Base-by-base conservation (phyloP, 2,113 vertebrate genomes). In the Bufo bufo region DNA sequence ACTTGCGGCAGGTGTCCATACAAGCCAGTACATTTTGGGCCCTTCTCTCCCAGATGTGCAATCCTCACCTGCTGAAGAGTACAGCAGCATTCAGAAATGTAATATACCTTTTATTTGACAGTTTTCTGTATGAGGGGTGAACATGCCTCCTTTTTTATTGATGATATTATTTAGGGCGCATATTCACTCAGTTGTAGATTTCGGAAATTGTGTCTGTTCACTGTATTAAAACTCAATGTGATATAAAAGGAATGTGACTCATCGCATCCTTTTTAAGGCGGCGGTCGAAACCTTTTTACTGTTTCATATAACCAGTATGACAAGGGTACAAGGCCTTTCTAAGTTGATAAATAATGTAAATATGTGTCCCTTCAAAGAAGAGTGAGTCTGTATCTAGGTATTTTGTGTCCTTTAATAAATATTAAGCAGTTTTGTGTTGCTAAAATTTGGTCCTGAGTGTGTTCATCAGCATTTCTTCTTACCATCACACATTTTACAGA, bases 321-420 rank as follows among this genome's bases (percentile, higher is more conserved):
- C 90, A 91, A 94, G 93, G 92, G 91, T 92, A 94, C 90, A 92
- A 91, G 93, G 92, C 92, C 91, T 93, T 93, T 94, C 91, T 94
- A 94, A 93, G 90, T 94, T 94, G 93, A 90, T 93, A 94, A 94
- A 93, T 93, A 95, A 92, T 95, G 93, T 94, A 95, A 95, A 95
- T 95, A 94, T 91, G 91, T 94, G 92, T 94, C 93, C 94, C 94
- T 92, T 93, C 91, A 92, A 93, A 88, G 71, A 88, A 95, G 91
- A 92, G 91, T 93, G 92, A 93, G 92, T 93, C 94, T 94, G 94
- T 92, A 94, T 92, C 93, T 93, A 93, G 93, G 91, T 94, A 94
- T 94, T 94, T 94, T 95, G 94, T 95, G 94, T 94, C 94, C 93
- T 94, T 94, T 93, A 95, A 93, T 94, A 95, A 94, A 94, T 94